phyloP scores from a whole-genome alignment of 2,113 vertebrate genomes.

The Shinisaurus crocodilurus region DNA sequence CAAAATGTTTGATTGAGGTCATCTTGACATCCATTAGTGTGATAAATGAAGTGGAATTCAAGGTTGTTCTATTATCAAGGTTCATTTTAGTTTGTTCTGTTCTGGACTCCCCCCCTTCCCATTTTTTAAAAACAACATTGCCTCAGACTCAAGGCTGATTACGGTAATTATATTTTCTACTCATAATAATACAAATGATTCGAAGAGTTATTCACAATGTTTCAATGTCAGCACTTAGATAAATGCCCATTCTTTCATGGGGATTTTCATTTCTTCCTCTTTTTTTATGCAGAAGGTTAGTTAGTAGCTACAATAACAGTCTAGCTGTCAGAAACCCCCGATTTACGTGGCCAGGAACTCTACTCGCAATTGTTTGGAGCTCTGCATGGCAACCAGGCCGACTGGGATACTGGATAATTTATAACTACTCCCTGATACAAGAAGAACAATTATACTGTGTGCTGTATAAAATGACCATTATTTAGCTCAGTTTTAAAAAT shows the following conservation, averaged over 20 bases:
- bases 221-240: slow-evolving; percentile 76
- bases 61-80: slow-evolving; percentile 81
- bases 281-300: slow-evolving; percentile 66
- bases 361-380: slow-evolving; percentile 71
- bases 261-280: slow-evolving; percentile 55
- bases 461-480: slow-evolving; percentile 75
- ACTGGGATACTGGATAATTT: slow-evolving; percentile 75
- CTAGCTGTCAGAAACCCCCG: slow-evolving; percentile 66
- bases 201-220: slow-evolving; percentile 77
- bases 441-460: slow-evolving; percentile 75
- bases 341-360: slow-evolving; percentile 69
- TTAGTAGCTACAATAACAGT: slow-evolving; percentile 65
- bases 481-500: slow-evolving; percentile 75
- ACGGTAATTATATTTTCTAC: slow-evolving; percentile 80
- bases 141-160: slow-evolving; percentile 79
- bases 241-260: slow-evolving; percentile 73
- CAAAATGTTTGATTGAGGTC: slow-evolving; percentile 90
- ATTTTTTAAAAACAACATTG: slow-evolving; percentile 66
- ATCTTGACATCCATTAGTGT: slow-evolving; percentile 84
- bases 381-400: slow-evolving; percentile 59
- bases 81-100: slow-evolving; percentile 74
- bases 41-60: slow-evolving; percentile 84
- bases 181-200: slow-evolving; percentile 73
- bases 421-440: slow-evolving; percentile 71
- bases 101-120: slow-evolving; percentile 10